Conservation (phyloP, 2,113 vertebrate species). For the Indicator maculatus region DNA sequence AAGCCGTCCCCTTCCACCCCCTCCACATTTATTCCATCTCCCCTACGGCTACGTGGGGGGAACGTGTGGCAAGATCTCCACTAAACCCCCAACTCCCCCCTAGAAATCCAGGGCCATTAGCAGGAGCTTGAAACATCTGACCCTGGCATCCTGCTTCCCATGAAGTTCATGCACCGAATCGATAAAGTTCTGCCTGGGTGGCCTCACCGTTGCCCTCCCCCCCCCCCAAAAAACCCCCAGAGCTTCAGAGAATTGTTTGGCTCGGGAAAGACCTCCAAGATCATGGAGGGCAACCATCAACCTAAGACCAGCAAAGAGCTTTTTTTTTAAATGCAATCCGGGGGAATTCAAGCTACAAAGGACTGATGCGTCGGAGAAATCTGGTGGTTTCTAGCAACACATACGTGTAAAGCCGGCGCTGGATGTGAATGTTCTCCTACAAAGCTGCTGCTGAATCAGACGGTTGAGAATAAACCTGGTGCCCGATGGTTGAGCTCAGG, state of each 20-base stretch:
- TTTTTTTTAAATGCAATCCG: fast-evolving
- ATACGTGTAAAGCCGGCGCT: neutral
- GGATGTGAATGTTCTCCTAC: fast-evolving
- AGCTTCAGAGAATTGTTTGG: no score
- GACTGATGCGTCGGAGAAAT: neutral
- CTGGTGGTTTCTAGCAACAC: neutral
- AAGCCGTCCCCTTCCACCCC: neutral
- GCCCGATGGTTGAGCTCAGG: neutral
- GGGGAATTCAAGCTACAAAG: neutral
- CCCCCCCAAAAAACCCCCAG: neutral
- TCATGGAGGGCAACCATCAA: no score
- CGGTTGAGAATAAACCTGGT: fast-evolving
- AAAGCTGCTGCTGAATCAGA: neutral
- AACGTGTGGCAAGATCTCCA: neutral
- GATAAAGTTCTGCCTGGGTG: neutral
- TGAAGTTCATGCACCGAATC: fast-evolving
- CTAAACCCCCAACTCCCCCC: fast-evolving
- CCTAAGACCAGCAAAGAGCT: neutral
- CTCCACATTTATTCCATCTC: neutral
- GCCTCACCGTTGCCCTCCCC: neutral
- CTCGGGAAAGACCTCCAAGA: no score
- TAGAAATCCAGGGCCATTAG: fast-evolving
- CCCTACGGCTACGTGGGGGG: fast-evolving
- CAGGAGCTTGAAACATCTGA: fast-evolving
- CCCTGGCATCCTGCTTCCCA: fast-evolving